A percentile compares a stretch with the other conserved stretches of the same genome.
phyloP scores from a whole-genome alignment of 2,113 vertebrate species.

The Oreocharis arfaki region DNA sequence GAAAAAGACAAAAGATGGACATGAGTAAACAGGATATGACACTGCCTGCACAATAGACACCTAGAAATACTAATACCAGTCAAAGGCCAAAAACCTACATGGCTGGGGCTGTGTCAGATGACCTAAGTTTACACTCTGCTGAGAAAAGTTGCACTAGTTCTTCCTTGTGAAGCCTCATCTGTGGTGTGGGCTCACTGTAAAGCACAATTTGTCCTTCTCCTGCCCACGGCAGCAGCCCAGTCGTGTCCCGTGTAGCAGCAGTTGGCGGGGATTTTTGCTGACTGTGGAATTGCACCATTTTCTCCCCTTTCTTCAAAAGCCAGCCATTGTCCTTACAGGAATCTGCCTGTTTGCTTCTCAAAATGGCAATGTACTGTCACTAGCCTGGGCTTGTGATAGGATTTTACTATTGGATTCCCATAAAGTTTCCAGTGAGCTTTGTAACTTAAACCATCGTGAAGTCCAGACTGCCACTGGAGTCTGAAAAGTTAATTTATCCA shows the following conservation, averaged over 20 bases:
- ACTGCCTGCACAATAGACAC: not conserved
- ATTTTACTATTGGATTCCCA: not conserved
- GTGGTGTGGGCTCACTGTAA: not conserved
- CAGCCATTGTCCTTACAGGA: not conserved
- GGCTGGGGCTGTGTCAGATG: not conserved
- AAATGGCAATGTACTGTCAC: not conserved
- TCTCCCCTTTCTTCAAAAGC: not conserved
- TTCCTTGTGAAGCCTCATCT: not conserved
- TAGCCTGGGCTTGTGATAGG: not conserved
- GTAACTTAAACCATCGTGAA: not conserved
- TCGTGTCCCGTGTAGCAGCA: accelerated
- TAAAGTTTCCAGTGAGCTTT: not conserved
- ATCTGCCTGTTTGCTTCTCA: not conserved
- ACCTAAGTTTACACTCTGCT: not conserved
- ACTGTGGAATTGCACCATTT: not conserved
- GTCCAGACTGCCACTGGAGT: not conserved
- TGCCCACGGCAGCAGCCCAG: not conserved
- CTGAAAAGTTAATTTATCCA: not conserved
- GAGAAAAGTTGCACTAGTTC: not conserved
- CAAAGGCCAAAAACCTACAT: not conserved
- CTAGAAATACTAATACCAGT: not conserved
- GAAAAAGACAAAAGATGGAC: not conserved
- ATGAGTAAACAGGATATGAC: not conserved
- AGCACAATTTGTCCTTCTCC: not conserved
- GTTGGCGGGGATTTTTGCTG: not conserved